Conservation (phyloP, 2,888 invertebrate species). For the Pandemis cinnamomeana region DNA sequence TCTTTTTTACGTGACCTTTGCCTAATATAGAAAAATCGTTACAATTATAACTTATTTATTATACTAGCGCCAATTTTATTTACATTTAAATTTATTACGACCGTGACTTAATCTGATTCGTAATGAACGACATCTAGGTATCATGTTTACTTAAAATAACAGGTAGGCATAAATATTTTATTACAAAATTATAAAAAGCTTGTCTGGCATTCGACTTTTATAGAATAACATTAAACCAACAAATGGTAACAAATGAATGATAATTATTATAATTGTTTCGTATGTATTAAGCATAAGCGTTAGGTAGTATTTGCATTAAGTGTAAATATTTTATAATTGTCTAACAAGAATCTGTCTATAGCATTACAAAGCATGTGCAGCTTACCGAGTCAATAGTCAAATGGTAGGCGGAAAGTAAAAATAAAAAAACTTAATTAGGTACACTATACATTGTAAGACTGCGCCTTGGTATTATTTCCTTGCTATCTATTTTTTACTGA, state of each 20-base stretch:
- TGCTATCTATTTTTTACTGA: not conserved
- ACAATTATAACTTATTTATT: not conserved
- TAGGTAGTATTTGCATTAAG: not conserved
- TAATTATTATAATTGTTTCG: not conserved
- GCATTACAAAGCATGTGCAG: constrained; percentile 70
- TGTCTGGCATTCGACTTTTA: not conserved
- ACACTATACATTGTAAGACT: not conserved
- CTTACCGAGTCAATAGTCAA: constrained; percentile 65
- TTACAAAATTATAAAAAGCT: not conserved
- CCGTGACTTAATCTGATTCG: not conserved
- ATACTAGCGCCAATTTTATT: not conserved
- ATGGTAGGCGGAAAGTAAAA: constrained; percentile 60
- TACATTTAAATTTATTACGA: not conserved
- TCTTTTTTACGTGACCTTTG: not conserved
- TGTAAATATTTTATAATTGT: constrained; percentile 17
- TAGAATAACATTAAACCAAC: not conserved
- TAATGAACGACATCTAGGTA: not conserved
- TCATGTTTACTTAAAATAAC: not conserved
- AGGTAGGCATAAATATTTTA: too few relatives aligned
- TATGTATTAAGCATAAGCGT: too few relatives aligned
- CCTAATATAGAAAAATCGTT: not conserved
- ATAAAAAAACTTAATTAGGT: constrained; percentile 12
- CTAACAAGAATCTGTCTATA: constrained; percentile 43
- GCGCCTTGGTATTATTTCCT: not conserved
- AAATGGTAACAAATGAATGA: not conserved